Evolutionary conservation across 2,797 vertebrate species (phyloP).

Genomic region (Danio jaintianensis): DNA sequence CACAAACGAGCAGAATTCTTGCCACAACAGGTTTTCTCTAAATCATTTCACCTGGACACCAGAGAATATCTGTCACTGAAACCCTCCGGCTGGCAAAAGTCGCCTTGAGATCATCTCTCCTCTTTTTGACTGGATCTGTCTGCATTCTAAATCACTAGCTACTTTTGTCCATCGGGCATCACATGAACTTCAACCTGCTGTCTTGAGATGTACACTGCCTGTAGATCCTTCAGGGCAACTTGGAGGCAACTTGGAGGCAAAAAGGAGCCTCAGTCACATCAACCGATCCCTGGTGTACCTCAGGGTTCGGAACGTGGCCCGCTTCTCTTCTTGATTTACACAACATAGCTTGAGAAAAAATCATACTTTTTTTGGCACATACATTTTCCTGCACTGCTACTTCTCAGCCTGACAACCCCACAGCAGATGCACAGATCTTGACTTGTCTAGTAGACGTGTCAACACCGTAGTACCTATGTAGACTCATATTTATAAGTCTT

Average conservation of each 20-base stretch:
- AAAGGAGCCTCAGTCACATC: neutral
- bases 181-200: neutral
- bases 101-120: neutral
- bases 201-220: neutral
- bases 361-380: neutral
- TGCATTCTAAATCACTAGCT: neutral
- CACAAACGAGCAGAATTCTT: neutral
- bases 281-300: neutral
- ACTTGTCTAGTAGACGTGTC: neutral
- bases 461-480: neutral
- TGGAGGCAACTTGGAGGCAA: too few relatives aligned
- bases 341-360: neutral
- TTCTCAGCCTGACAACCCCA: neutral
- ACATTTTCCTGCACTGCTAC: neutral
- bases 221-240: conserved; percentile 4
- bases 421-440: neutral
- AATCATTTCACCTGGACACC: neutral
- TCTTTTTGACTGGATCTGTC: neutral
- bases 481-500: neutral
- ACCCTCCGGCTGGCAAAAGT: neutral
- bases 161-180: neutral
- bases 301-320: neutral
- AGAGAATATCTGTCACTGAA: neutral
- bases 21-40: neutral
- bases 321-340: neutral